phyloP scores from a whole-genome alignment of 2,888 invertebrate genomes.

The Lomographa bimaculata region DNA sequence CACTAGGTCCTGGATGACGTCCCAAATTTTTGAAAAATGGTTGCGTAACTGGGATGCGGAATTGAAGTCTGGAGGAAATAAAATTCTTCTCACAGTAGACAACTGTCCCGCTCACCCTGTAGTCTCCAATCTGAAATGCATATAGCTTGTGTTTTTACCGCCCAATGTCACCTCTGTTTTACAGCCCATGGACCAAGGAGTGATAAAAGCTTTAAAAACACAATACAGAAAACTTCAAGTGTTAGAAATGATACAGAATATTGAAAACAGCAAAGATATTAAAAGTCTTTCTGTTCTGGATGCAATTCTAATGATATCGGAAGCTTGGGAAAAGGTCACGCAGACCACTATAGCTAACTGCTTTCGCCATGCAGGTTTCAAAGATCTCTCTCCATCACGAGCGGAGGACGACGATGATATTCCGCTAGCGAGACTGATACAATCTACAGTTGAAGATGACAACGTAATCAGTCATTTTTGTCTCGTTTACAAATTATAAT shows the following conservation, averaged over 20 bases:
- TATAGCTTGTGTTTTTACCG: conserved; percentile 36
- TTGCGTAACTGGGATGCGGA: conserved; percentile 35
- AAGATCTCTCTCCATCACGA: no score
- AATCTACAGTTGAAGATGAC: no score
- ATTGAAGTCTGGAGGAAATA: conserved; percentile 24
- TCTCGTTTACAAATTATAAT: no score
- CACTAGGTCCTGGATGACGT: conserved; percentile 51
- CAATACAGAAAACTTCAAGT: conserved; percentile 32
- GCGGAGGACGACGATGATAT: no score
- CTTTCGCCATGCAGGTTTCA: conserved; percentile 41
- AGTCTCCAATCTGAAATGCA: conserved; percentile 29
- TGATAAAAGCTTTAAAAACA: conserved; percentile 28
- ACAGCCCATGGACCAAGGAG: conserved; percentile 29
- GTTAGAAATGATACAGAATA: conserved; percentile 20
- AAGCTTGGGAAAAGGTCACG: conserved; percentile 40
- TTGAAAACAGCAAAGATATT: conserved; percentile 26
- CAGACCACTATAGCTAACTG: conserved; percentile 36
- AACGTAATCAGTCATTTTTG: no score
- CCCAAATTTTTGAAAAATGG: conserved; percentile 29
- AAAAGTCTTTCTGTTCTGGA: no score
- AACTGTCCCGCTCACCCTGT: conserved; percentile 17
- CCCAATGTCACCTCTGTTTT: conserved; percentile 20
- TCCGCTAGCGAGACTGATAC: no score
- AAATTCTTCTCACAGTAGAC: conserved; percentile 16
- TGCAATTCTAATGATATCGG: conserved; percentile 27